phyloP scores from a whole-genome alignment of 2,888 invertebrate species.

The Rhamphomyia laevipes region DNA sequence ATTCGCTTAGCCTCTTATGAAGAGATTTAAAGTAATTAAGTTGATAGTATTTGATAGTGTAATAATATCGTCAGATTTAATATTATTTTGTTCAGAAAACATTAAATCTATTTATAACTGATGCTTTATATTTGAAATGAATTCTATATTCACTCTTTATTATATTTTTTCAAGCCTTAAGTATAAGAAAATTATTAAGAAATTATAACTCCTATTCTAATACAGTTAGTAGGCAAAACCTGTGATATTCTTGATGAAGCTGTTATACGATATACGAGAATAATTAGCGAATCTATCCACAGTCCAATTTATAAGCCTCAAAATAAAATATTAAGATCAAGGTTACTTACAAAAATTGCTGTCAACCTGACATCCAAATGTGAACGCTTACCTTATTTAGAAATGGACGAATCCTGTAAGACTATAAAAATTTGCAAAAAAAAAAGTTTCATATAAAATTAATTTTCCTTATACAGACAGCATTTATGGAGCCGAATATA shows the following conservation, averaged over 20 bases:
- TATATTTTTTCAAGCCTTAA: too few species aligned
- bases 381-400: constrained; percentile 49
- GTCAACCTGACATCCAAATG: constrained; percentile 38
- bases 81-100: too few species aligned
- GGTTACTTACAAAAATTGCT: constrained; percentile 30
- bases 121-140: too few species aligned
- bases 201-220: too few species aligned
- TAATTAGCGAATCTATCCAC: constrained; percentile 23
- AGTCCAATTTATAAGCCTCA: constrained; percentile 9
- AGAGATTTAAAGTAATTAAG: too few species aligned
- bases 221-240: too few species aligned
- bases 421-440: background rate
- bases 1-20: too few species aligned
- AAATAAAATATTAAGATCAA: constrained; percentile 19
- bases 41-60: too few species aligned
- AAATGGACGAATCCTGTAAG: constrained; percentile 71
- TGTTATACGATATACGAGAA: constrained; percentile 41
- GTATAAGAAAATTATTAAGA: too few species aligned
- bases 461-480: constrained; percentile 16
- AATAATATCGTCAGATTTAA: too few species aligned
- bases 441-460: background rate
- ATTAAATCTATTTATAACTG: too few species aligned
- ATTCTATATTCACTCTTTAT: too few species aligned
- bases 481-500: constrained; percentile 15
- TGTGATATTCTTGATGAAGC: constrained; percentile 48